phyloP scores from a whole-genome alignment of 1,140 invertebrate genomes.

The Parapsyche elsis region DNA sequence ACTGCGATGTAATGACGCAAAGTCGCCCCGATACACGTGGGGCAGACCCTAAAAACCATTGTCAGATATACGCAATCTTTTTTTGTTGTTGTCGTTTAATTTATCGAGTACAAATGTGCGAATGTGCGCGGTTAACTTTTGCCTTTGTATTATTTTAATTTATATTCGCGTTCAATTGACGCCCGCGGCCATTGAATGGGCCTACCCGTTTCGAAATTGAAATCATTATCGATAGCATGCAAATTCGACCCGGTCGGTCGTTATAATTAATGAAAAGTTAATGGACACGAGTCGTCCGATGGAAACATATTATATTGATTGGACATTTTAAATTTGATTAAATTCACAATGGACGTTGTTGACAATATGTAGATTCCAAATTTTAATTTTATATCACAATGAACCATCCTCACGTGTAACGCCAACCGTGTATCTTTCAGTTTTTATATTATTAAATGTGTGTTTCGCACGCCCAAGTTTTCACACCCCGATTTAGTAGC shows the following conservation, averaged over 20 bases:
- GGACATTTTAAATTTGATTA: conserved; percentile 4
- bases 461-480: background rate
- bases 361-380: background rate
- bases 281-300: background rate
- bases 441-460: too few relatives aligned
- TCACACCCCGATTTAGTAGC: background rate
- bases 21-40: background rate
- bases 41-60: background rate
- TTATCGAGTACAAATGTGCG: too few relatives aligned
- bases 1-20: background rate
- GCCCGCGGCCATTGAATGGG: conserved; percentile 2
- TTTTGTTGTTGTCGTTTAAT: too few relatives aligned
- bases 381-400: too few relatives aligned
- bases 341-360: background rate
- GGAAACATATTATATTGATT: background rate
- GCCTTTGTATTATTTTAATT: background rate
- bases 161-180: background rate
- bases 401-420: too few relatives aligned
- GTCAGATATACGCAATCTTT: background rate
- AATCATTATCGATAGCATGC: conserved; percentile 1
- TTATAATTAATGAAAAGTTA: conserved; percentile 17
- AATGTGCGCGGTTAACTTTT: too few relatives aligned
- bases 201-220: background rate
- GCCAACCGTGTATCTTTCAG: too few relatives aligned
- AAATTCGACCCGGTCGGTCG: conserved; percentile 10